phyloP scores from a whole-genome alignment of 2,888 invertebrate genomes.

The Octodonta nipae region DNA sequence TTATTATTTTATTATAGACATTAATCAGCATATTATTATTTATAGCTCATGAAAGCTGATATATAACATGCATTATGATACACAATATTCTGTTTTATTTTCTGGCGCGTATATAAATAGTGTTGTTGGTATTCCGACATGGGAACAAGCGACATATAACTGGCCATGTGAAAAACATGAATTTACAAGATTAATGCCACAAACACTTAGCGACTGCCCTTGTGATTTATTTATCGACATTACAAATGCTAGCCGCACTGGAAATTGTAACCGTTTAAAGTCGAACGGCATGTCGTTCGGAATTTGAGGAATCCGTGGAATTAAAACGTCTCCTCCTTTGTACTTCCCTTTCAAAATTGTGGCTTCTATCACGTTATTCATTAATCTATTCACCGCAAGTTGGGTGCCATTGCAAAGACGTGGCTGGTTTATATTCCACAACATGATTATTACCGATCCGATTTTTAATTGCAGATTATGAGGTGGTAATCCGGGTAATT shows the following conservation, averaged over 20 bases:
- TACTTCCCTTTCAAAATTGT: too few species aligned
- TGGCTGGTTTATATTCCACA: conserved; percentile 10
- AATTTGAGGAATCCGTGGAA: conserved; percentile 8
- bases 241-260: conserved; percentile 2
- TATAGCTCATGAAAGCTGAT: too few species aligned
- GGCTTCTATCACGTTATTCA: background rate
- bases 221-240: too few species aligned
- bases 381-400: conserved; percentile 5
- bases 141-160: conserved; percentile 2
- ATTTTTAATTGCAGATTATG: conserved; percentile 12
- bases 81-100: too few species aligned
- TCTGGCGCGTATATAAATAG: too few species aligned
- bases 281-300: conserved; percentile 6
- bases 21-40: too few species aligned
- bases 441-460: conserved; percentile 8
- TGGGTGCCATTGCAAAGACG: conserved; percentile 10
- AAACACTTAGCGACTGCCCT: too few species aligned
- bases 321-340: conserved; percentile 5
- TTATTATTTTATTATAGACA: too few species aligned
- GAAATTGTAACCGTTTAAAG: conserved; percentile 7
- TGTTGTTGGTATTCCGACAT: too few species aligned
- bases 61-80: too few species aligned
- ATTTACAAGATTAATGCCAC: too few species aligned
- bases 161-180: background rate
- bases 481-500: conserved; percentile 9